Evolutionary conservation across 2,797 vertebrate genomes (phyloP).

Genomic region (Rhabdomys pumilio): DNA sequence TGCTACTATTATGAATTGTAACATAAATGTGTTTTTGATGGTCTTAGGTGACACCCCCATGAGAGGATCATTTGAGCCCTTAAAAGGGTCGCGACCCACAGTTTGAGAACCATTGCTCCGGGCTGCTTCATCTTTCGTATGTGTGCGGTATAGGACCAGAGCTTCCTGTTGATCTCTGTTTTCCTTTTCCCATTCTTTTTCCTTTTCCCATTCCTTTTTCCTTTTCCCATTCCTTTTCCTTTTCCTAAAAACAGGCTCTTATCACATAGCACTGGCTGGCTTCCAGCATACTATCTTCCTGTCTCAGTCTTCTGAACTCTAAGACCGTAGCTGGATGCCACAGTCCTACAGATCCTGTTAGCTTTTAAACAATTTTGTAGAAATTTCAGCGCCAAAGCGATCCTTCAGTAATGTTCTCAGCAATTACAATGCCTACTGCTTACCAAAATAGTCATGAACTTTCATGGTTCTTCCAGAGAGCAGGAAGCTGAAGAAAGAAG

Average conservation of each 20-base stretch:
- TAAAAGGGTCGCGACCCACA: not conserved
- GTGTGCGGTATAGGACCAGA: not conserved
- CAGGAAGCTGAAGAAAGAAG: not conserved
- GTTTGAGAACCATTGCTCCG: not conserved
- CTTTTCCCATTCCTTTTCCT: not conserved
- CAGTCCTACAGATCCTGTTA: not conserved
- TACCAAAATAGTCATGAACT: not conserved
- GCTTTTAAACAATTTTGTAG: not conserved
- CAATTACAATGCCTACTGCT: not conserved
- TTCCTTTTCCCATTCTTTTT: not conserved
- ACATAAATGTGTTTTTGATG: not conserved
- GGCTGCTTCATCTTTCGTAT: not conserved
- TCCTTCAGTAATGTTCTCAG: not conserved
- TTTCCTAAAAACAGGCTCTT: not conserved
- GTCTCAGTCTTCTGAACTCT: not conserved
- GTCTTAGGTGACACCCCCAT: not conserved
- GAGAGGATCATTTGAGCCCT: not conserved
- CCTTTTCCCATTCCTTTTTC: not conserved
- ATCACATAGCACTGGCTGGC: not conserved
- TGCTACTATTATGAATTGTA: not conserved
- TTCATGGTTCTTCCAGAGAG: not conserved
- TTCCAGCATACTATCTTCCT: not conserved
- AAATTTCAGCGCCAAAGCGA: not conserved
- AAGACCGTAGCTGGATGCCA: fast-evolving
- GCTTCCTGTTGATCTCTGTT: not conserved